phyloP scores from a whole-genome alignment of 2,113 vertebrate species.

The Hassar affinis region DNA sequence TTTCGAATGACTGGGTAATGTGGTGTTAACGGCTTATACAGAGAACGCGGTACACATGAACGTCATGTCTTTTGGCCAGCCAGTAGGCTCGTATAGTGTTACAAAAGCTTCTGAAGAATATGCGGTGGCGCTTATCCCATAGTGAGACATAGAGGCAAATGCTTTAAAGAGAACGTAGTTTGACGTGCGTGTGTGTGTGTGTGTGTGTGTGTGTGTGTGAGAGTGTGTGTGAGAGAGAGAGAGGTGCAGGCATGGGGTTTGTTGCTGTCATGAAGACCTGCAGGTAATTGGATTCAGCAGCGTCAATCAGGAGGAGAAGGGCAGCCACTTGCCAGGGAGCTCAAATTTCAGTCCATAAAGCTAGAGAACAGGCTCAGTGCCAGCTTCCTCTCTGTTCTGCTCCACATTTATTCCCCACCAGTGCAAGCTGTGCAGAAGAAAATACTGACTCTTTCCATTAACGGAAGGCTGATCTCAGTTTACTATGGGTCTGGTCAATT shows the following conservation, averaged over 20 bases:
- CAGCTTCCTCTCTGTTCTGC: background rate
- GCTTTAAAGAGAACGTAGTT: background rate
- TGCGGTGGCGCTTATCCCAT: too few species aligned
- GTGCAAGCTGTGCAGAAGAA: background rate
- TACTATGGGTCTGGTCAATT: background rate
- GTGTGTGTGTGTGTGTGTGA: constrained; percentile 6
- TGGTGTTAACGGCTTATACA: too few species aligned
- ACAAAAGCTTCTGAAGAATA: too few species aligned
- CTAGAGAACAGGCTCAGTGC: constrained; percentile 31
- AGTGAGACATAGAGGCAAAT: too few species aligned
- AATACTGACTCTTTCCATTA: background rate
- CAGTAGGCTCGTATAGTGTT: too few species aligned
- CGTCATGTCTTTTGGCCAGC: too few species aligned
- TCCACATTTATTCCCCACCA: background rate
- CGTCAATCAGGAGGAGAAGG: constrained; percentile 47
- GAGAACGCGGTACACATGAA: too few species aligned
- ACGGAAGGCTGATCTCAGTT: background rate
- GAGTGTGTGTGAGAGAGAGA: background rate
- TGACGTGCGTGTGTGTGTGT: background rate
- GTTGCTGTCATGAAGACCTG: constrained; percentile 27
- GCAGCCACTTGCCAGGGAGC: constrained; percentile 27
- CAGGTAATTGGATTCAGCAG: constrained; percentile 48
- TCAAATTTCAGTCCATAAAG: constrained; percentile 51
- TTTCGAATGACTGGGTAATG: too few species aligned
- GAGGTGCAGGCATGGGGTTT: constrained; percentile 9